These are phyloP conservation scores for Drosophila prosaltans DNA, from an alignment of 1,140 invertebrate species.

Conservation along the genomic window DNA sequence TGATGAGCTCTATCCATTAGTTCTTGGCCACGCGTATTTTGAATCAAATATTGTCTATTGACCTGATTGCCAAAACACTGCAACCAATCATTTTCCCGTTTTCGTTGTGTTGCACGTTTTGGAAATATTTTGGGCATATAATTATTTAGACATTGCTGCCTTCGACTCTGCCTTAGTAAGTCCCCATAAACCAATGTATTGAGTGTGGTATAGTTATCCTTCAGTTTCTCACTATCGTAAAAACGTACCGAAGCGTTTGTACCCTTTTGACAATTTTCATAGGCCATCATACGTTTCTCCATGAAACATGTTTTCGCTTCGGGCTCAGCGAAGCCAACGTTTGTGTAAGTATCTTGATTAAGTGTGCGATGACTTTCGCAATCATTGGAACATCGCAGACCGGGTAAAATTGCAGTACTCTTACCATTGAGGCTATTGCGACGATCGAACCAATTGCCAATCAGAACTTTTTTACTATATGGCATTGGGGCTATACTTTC, in stretches of 20 bases:
- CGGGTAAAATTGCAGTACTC: constrained; percentile 58
- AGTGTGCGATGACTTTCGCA: constrained; percentile 55
- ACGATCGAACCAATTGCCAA: constrained; percentile 65
- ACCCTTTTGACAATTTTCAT: constrained; percentile 33
- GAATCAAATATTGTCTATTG: constrained; percentile 7
- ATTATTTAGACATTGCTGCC: background rate
- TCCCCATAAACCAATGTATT: constrained; percentile 51
- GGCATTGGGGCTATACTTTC: constrained; percentile 26
- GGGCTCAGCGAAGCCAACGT: background rate
- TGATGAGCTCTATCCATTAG: background rate
- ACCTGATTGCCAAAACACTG: constrained; percentile 10
- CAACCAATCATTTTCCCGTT: constrained; percentile 4
- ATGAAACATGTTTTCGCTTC: background rate
- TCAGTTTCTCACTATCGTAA: constrained; percentile 22
- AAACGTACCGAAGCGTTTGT: constrained; percentile 30
- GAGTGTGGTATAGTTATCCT: constrained; percentile 54
- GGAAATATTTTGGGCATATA: background rate
- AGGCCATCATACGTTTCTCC: constrained; percentile 32
- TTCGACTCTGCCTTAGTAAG: constrained; percentile 27
- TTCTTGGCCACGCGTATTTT: background rate
- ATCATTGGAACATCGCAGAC: constrained; percentile 11
- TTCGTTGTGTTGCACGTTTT: background rate
- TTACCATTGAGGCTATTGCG: constrained; percentile 42
- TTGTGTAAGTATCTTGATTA: constrained; percentile 43
- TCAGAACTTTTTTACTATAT: constrained; percentile 47